phyloP scores from a whole-genome alignment of 1,140 invertebrate genomes.

The Bombus polaris region DNA sequence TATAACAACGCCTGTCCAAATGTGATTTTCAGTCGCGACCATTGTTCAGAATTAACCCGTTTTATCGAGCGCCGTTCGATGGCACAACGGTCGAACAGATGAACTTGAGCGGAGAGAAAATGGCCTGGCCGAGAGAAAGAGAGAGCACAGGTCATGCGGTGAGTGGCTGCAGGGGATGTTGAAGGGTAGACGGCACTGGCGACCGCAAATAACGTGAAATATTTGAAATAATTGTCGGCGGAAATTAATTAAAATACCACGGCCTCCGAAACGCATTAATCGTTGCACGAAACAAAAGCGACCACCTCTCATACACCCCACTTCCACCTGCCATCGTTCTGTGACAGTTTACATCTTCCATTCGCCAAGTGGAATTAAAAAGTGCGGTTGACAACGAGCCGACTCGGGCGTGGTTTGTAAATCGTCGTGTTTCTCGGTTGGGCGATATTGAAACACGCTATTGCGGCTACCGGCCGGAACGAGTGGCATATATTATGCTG shows the following conservation, averaged over 20 bases:
- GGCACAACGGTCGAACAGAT: conserved; percentile 19
- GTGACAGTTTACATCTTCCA: conserved; percentile 48
- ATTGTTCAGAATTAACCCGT: conserved; percentile 62
- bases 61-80: conserved; percentile 27
- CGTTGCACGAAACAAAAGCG: conserved; percentile 35
- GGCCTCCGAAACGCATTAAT: conserved; percentile 38
- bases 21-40: conserved; percentile 56
- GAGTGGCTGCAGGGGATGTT: neutral
- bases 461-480: neutral
- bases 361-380: conserved; percentile 29
- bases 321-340: neutral
- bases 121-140: neutral
- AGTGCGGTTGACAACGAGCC: conserved; percentile 23
- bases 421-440: neutral
- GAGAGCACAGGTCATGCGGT: rapidly evolving
- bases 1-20: conserved; percentile 60
- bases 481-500: neutral
- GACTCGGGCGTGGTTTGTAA: conserved; percentile 11
- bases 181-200: neutral
- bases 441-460: conserved; percentile 20
- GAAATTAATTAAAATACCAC: conserved; percentile 52
- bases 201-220: conserved; percentile 54
- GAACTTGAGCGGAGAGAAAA: conserved; percentile 45
- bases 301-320: neutral
- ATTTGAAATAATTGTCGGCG: conserved; percentile 48